Conservation (phyloP, 2,797 vertebrate species). For the Enteromius mattozi region DNA sequence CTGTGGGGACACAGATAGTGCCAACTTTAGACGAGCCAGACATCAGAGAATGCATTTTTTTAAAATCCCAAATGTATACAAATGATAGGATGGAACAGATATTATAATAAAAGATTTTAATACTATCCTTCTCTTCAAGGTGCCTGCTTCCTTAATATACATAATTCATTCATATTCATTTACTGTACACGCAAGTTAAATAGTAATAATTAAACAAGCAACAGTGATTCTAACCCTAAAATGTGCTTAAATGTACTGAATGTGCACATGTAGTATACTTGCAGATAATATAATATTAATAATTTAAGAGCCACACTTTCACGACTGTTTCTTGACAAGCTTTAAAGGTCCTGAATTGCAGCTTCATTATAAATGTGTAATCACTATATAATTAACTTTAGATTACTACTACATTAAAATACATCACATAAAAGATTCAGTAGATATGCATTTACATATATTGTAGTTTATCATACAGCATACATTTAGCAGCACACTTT, state of each 20-base stretch:
- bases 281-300: not conserved
- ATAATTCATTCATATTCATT: not conserved
- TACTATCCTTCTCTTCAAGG: not conserved
- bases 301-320: not conserved
- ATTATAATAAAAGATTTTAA: not conserved
- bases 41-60: not conserved
- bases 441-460: not conserved
- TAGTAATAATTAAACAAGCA: not conserved
- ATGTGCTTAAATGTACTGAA: not conserved
- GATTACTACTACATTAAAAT: not conserved
- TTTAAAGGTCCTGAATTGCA: not conserved
- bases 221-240: too few relatives aligned
- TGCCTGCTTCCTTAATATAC: not conserved
- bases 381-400: not conserved
- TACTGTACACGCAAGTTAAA: not conserved
- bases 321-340: not conserved
- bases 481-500: not conserved
- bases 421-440: not conserved
- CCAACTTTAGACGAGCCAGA: not conserved
- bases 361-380: not conserved
- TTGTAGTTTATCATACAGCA: not conserved
- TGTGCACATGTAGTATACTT: not conserved
- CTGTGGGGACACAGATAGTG: constrained; percentile 67
- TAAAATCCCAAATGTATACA: not conserved
- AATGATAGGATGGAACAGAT: not conserved